A percentile compares a stretch with the other conserved stretches of the same genome.
Evolutionary conservation across 1,140 invertebrate species (phyloP).

Genomic region (Caenorhabditis inopinata): DNA sequence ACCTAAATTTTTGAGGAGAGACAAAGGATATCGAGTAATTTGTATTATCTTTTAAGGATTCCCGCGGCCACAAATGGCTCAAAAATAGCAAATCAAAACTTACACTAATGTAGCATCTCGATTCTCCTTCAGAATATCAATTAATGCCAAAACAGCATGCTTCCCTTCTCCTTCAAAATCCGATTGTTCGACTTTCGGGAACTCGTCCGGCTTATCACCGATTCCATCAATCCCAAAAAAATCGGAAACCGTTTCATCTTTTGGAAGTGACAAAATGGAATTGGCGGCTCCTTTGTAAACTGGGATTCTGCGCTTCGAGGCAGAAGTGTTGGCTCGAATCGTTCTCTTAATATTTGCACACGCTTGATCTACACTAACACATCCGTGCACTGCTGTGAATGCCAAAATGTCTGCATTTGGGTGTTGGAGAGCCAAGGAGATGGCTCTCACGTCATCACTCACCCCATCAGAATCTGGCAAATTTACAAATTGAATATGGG

Average conservation of each 20-base stretch:
- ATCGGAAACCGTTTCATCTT: slow-evolving; percentile 45
- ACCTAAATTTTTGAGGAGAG: no score
- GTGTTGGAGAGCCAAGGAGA: slow-evolving; percentile 59
- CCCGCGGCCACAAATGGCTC: background rate
- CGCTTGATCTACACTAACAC: slow-evolving; percentile 55
- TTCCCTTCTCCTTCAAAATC: slow-evolving; percentile 12
- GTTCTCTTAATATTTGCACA: slow-evolving; percentile 57
- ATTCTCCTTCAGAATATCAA: slow-evolving; percentile 16
- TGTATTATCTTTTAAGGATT: no score
- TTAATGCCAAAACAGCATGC: slow-evolving; percentile 4
- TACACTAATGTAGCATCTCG: slow-evolving; percentile 33
- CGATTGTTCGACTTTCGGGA: slow-evolving; percentile 45
- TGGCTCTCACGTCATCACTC: slow-evolving; percentile 60
- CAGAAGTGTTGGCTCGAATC: slow-evolving; percentile 52
- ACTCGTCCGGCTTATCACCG: slow-evolving; percentile 57
- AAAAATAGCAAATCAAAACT: slow-evolving; percentile 65
- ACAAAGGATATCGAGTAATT: no score
- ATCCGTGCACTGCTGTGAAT: slow-evolving; percentile 55
- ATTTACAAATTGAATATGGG: no score
- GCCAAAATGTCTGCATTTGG: slow-evolving; percentile 57
- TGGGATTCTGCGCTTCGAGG: slow-evolving; percentile 45
- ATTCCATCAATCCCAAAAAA: slow-evolving; percentile 64
- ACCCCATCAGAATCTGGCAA: slow-evolving; percentile 60
- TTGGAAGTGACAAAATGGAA: slow-evolving; percentile 50
- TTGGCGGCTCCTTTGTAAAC: slow-evolving; percentile 60